phyloP scores from a whole-genome alignment of 2,888 invertebrate genomes.

The Cheilosia variabilis region DNA sequence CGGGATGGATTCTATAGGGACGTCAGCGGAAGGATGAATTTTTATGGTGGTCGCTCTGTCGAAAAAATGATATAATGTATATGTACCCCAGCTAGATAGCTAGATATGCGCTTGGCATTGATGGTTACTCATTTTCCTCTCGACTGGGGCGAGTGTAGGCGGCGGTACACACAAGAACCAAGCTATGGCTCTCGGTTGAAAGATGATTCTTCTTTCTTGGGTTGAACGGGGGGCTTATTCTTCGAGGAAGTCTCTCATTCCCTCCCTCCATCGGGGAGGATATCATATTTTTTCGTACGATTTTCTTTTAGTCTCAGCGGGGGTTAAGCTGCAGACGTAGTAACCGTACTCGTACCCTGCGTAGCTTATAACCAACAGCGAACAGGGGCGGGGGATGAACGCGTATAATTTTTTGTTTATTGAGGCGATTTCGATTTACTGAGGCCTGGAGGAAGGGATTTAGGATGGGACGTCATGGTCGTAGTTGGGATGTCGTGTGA shows the following conservation, averaged over 20 bases:
- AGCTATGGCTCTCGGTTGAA: slow-evolving; percentile 45
- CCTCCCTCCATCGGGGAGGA: slow-evolving; percentile 10
- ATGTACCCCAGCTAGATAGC: slow-evolving; percentile 11
- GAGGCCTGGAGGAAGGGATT: slow-evolving; percentile 11
- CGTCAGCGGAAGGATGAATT: slow-evolving; percentile 68
- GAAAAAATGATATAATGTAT: slow-evolving; percentile 74
- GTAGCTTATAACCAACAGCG: slow-evolving; percentile 11
- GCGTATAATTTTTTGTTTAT: slow-evolving; percentile 54
- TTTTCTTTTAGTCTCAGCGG: slow-evolving; percentile 40
- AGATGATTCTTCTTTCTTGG: slow-evolving; percentile 35
- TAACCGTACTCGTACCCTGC: slow-evolving; percentile 11
- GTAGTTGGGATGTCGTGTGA: slow-evolving; percentile 6
- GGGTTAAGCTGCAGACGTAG: slow-evolving; percentile 16
- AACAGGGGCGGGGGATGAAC: slow-evolving; percentile 10
- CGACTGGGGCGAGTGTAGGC: slow-evolving; percentile 41
- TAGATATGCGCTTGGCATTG: slow-evolving; percentile 58
- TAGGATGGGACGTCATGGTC: slow-evolving; percentile 46
- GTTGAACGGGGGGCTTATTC: slow-evolving; percentile 1
- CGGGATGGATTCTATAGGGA: slow-evolving; percentile 29
- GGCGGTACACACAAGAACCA: slow-evolving; percentile 32
- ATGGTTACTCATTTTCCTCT: slow-evolving; percentile 71
- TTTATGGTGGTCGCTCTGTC: slow-evolving; percentile 75
- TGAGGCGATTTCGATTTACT: slow-evolving; percentile 62
- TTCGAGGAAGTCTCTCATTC: slow-evolving; percentile 19
- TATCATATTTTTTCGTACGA: slow-evolving; percentile 50